Conservation (phyloP, 2,113 vertebrate genomes). For the Amazona vittata region DNA sequence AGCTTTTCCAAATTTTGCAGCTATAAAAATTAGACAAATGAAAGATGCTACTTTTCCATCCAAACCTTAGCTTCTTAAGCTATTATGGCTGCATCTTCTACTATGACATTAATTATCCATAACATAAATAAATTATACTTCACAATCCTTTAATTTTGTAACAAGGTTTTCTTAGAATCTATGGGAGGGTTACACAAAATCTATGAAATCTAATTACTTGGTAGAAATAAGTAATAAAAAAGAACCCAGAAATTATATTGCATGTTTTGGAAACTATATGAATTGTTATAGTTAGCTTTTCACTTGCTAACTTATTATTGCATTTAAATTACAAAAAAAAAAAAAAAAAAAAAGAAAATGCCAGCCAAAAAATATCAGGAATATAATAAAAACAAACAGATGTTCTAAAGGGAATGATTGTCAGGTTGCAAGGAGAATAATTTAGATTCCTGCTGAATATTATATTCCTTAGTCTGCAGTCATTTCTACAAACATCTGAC, state of each 20-base stretch:
- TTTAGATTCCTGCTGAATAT: not conserved
- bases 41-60: not conserved
- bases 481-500: not conserved
- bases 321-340: slow-evolving; percentile 13
- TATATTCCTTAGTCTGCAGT: not conserved
- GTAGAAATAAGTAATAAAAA: not conserved
- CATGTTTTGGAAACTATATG: not conserved
- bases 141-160: not conserved
- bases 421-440: not conserved
- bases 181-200: not conserved
- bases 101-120: not conserved
- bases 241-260: accelerated
- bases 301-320: not conserved
- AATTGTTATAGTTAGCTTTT: not conserved
- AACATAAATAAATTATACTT: not conserved
- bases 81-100: not conserved
- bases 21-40: not conserved
- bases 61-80: not conserved
- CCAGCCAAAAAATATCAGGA: slow-evolving; percentile 11
- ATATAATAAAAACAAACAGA: not conserved
- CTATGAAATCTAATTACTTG: not conserved
- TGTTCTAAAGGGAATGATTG: not conserved
- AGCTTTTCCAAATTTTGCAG: not conserved
- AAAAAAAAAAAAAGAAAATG: not conserved
- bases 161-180: not conserved